A percentile compares a stretch with the other conserved stretches of the same genome.
These are phyloP conservation scores for Sussaba pulchella DNA, from an alignment of 2,888 invertebrate species.

Conservation along the genomic window DNA sequence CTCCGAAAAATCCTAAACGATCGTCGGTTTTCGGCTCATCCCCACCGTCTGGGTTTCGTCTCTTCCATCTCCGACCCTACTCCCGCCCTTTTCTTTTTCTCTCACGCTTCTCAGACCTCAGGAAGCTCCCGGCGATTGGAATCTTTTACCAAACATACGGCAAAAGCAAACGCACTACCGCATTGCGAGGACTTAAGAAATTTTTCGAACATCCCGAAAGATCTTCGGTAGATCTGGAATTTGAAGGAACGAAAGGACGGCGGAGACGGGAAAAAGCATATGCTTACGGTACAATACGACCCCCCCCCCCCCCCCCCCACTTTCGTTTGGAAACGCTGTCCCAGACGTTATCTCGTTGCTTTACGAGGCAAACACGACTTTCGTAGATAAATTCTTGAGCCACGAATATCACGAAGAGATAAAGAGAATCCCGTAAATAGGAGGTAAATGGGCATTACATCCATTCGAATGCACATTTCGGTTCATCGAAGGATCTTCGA, in stretches of 20 bases:
- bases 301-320: background rate
- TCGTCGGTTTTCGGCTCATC: slow-evolving; percentile 33
- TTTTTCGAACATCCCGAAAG: slow-evolving; percentile 14
- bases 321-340: background rate
- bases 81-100: slow-evolving; percentile 22
- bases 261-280: background rate
- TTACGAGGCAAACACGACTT: slow-evolving; percentile 68
- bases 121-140: slow-evolving; percentile 17
- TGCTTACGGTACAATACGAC: background rate
- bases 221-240: slow-evolving; percentile 1
- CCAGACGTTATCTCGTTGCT: slow-evolving; percentile 62
- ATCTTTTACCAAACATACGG: slow-evolving; percentile 66
- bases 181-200: slow-evolving; percentile 37
- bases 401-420: background rate
- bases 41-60: slow-evolving; percentile 6
- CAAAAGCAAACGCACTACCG: slow-evolving; percentile 30
- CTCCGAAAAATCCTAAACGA: slow-evolving; percentile 43
- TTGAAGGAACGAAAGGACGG: background rate
- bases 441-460: slow-evolving; percentile 35
- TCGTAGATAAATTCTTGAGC: slow-evolving; percentile 56
- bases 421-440: slow-evolving; percentile 10
- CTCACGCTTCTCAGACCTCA: background rate
- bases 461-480: background rate
- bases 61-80: slow-evolving; percentile 18
- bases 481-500: slow-evolving; percentile 5